phyloP scores from a whole-genome alignment of 2,113 vertebrate genomes.

The Sceloporus undulatus region DNA sequence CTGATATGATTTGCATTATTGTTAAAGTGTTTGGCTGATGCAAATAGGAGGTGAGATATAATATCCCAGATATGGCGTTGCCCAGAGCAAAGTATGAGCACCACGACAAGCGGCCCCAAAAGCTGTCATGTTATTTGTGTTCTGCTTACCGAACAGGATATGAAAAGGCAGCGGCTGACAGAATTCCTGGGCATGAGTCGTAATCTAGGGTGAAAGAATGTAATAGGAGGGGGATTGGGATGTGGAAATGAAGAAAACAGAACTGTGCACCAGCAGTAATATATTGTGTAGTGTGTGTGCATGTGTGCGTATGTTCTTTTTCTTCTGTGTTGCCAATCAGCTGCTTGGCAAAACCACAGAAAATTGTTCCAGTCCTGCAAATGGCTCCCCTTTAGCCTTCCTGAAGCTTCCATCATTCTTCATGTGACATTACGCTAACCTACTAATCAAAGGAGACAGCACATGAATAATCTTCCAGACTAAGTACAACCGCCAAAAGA shows the following conservation, averaged over 20 bases:
- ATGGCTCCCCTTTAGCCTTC: constrained; percentile 41
- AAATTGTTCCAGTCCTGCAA: not conserved
- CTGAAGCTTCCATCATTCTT: constrained; percentile 19
- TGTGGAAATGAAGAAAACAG: constrained; percentile 3
- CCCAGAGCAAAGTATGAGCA: constrained; percentile 69
- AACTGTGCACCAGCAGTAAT: constrained; percentile 36
- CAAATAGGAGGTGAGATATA: constrained; percentile 70
- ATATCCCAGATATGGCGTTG: constrained; percentile 74
- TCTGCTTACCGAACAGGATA: constrained; percentile 66
- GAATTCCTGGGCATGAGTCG: constrained; percentile 68
- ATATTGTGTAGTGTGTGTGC: not conserved
- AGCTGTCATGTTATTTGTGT: constrained; percentile 74
- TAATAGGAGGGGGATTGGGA: constrained; percentile 49
- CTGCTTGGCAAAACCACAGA: constrained; percentile 35
- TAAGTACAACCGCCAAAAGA: constrained; percentile 41
- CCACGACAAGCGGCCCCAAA: constrained; percentile 71
- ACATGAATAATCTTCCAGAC: constrained; percentile 50
- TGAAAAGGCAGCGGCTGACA: constrained; percentile 72
- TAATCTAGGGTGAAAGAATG: constrained; percentile 63
- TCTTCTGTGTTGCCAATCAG: constrained; percentile 53
- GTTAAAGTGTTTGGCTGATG: constrained; percentile 74
- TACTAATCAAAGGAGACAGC: constrained; percentile 50
- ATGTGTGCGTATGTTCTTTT: not conserved
- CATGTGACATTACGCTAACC: constrained; percentile 33
- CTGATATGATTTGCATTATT: constrained; percentile 65